Percentiles rank a stretch among this genome's conserved stretches.
Evolutionary conservation across 2,797 vertebrate genomes (phyloP).

Genomic region (Gallinago solitaria): DNA sequence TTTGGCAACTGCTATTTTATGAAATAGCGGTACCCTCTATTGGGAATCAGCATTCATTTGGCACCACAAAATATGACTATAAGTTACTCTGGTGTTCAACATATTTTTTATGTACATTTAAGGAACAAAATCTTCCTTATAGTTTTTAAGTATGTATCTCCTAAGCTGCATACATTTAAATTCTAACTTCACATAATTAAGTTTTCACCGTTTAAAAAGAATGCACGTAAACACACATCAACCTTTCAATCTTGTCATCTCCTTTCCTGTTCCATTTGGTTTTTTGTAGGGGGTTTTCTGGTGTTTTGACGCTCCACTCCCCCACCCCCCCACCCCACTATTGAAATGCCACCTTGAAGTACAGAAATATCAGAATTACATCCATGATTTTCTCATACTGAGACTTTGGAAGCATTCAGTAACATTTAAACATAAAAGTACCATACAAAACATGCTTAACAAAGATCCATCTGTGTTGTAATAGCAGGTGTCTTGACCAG

Average conservation of each 20-base stretch:
- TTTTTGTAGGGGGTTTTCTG: accelerated
- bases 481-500: neutral
- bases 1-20: neutral
- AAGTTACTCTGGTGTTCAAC: neutral
- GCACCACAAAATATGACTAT: neutral
- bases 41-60: neutral
- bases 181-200: neutral
- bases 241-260: neutral
- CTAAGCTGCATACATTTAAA: neutral
- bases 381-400: neutral
- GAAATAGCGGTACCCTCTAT: neutral
- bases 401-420: neutral
- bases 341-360: neutral
- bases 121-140: neutral
- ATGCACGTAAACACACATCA: neutral
- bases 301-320: too few species aligned
- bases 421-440: neutral
- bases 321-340: too few species aligned
- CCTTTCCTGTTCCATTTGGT: accelerated
- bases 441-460: neutral
- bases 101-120: neutral
- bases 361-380: neutral
- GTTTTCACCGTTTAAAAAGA: neutral
- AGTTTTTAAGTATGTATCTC: neutral
- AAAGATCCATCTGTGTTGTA: neutral